Evolutionary conservation across 2,113 vertebrate species (phyloP).

Genomic region (Pelusios castaneus): DNA sequence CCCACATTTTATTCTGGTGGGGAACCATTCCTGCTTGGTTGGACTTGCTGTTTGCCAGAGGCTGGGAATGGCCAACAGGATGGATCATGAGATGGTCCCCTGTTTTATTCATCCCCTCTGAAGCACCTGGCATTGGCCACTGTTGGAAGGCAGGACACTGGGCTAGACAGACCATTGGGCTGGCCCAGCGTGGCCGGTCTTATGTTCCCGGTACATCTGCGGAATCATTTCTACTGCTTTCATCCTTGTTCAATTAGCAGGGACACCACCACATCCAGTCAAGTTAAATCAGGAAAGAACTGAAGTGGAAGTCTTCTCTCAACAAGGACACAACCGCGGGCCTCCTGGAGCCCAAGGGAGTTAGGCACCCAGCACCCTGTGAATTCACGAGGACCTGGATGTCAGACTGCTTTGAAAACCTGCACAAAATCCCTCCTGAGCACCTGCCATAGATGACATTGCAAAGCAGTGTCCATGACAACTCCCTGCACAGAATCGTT

Average conservation of each 20-base stretch:
- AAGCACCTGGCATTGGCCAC: too few relatives aligned
- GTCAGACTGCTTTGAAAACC: neutral
- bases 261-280: neutral
- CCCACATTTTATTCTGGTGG: neutral
- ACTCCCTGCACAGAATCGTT: neutral
- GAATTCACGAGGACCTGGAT: neutral
- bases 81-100: too few relatives aligned
- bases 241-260: neutral
- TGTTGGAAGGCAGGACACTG: too few relatives aligned
- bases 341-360: fast-evolving
- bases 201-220: neutral
- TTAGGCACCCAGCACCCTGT: fast-evolving
- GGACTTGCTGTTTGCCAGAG: neutral
- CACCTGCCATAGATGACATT: neutral
- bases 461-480: neutral
- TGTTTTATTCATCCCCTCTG: too few relatives aligned
- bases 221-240: too few relatives aligned
- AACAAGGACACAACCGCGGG: neutral
- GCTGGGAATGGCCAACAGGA: too few relatives aligned
- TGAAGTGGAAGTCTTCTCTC: neutral
- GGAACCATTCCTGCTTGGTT: neutral
- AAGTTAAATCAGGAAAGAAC: neutral
- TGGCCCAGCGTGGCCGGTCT: too few relatives aligned
- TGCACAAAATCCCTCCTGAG: neutral
- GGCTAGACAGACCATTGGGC: too few relatives aligned